Evolutionary conservation across 2,797 vertebrate genomes (phyloP).

Genomic region (Limnodromus scolopaceus): DNA sequence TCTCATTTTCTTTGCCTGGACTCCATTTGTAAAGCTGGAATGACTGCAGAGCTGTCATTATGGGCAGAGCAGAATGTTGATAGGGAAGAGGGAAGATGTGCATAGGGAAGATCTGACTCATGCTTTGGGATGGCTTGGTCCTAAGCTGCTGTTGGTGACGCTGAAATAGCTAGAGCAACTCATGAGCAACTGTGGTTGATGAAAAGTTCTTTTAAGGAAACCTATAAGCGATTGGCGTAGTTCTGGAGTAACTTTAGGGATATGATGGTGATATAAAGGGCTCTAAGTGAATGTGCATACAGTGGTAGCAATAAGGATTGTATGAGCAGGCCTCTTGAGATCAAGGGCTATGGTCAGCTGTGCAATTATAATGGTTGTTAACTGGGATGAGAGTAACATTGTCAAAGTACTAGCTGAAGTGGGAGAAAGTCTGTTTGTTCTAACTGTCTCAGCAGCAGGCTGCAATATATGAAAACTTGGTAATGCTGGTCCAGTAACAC

Average conservation of each 20-base stretch:
- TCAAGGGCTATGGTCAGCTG: background rate
- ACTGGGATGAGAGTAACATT: background rate
- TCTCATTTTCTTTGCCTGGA: background rate
- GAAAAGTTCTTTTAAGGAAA: background rate
- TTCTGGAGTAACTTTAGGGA: background rate
- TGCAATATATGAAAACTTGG: background rate
- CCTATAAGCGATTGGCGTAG: background rate
- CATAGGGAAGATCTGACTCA: background rate
- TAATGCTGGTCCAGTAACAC: background rate
- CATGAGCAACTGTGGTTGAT: background rate
- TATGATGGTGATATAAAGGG: background rate
- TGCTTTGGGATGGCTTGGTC: background rate
- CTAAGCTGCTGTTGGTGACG: background rate
- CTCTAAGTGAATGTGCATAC: rapidly evolving
- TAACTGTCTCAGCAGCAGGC: background rate
- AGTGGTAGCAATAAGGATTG: background rate
- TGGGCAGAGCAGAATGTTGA: rapidly evolving
- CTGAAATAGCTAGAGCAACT: background rate
- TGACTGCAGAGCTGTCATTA: background rate
- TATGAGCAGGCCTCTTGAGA: rapidly evolving
- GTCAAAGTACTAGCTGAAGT: background rate
- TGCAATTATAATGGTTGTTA: background rate
- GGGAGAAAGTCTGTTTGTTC: background rate
- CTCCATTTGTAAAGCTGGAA: background rate
- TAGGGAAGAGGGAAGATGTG: background rate